Evolutionary conservation across 37 sponge, comb jelly and placozoan species (phyloP).

Genomic region (Aphrocallistes beatrix): DNA sequence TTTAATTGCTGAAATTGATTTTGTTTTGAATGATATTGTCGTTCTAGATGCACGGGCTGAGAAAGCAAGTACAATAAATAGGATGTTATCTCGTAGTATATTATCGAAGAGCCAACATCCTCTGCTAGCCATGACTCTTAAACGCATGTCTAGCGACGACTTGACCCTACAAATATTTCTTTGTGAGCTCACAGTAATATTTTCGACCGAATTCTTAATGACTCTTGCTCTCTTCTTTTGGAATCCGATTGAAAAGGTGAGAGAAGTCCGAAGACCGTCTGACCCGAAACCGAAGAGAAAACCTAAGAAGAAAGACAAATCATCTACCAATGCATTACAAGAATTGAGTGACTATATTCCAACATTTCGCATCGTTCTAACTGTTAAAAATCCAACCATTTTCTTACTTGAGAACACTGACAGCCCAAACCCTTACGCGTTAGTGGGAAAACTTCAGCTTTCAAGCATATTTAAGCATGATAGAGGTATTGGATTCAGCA

Average conservation of each 20-base stretch:
- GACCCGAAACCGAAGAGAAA: background rate
- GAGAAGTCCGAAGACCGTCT: background rate
- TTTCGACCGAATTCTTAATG: background rate
- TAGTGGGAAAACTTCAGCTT: background rate
- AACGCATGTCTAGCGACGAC: background rate
- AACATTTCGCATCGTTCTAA: background rate
- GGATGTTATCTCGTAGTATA: background rate
- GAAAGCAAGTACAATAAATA: background rate
- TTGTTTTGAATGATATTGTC: background rate
- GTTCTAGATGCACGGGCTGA: background rate
- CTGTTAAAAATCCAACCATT: constrained; percentile 4
- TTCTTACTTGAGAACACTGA: background rate
- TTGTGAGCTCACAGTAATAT: background rate
- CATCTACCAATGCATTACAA: background rate
- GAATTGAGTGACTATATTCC: background rate
- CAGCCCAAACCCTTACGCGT: background rate
- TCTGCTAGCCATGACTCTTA: background rate
- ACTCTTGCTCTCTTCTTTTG: background rate
- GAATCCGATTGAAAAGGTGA: background rate
- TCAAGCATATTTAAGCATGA: background rate
- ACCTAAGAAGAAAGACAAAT: background rate
- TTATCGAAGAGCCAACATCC: background rate
- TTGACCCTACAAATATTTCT: background rate
- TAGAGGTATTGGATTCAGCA: background rate
- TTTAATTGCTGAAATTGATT: background rate